Evolutionary conservation across 1,140 invertebrate species (phyloP).

Genomic region (Drosophila miranda): DNA sequence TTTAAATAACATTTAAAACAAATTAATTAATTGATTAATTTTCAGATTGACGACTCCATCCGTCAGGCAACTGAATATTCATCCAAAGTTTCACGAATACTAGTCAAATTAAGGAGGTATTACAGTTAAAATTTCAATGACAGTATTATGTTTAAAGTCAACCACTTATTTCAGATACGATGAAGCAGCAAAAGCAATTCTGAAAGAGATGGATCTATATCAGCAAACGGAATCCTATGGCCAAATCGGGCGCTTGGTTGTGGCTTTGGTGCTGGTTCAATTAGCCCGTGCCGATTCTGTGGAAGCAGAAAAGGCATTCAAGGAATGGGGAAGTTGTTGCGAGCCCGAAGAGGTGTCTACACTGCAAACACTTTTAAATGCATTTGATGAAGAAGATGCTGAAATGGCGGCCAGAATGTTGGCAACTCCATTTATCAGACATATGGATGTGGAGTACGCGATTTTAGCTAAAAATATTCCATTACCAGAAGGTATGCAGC

Average conservation of each 20-base stretch:
- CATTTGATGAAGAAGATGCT: slow-evolving; percentile 95
- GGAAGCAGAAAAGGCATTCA: slow-evolving; percentile 96
- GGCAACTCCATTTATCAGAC: slow-evolving; percentile 93
- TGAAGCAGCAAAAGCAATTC: slow-evolving; percentile 92
- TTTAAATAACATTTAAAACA: too few species aligned
- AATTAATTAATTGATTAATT: slow-evolving; percentile 5
- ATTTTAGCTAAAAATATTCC: slow-evolving; percentile 90
- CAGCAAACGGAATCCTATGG: slow-evolving; percentile 89
- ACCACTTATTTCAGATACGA: slow-evolving; percentile 85
- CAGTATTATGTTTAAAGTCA: not conserved
- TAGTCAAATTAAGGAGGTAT: slow-evolving; percentile 91
- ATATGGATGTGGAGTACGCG: slow-evolving; percentile 97
- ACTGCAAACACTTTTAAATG: slow-evolving; percentile 91
- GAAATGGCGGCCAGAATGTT: slow-evolving; percentile 89
- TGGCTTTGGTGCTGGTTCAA: slow-evolving; percentile 94
- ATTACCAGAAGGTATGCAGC: slow-evolving; percentile 85
- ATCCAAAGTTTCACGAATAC: slow-evolving; percentile 91
- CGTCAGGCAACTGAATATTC: slow-evolving; percentile 94
- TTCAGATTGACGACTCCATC: slow-evolving; percentile 92
- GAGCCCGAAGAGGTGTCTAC: slow-evolving; percentile 90
- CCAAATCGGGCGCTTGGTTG: slow-evolving; percentile 91
- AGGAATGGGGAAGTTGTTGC: slow-evolving; percentile 92
- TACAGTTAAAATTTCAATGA: slow-evolving; percentile 35
- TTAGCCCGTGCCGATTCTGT: slow-evolving; percentile 94
- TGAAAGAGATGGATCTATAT: slow-evolving; percentile 92